Evolutionary conservation across 2,888 invertebrate genomes (phyloP), one percentile per base, ranked within the genome.

Genomic region (Cybosia mesomella): DNA sequence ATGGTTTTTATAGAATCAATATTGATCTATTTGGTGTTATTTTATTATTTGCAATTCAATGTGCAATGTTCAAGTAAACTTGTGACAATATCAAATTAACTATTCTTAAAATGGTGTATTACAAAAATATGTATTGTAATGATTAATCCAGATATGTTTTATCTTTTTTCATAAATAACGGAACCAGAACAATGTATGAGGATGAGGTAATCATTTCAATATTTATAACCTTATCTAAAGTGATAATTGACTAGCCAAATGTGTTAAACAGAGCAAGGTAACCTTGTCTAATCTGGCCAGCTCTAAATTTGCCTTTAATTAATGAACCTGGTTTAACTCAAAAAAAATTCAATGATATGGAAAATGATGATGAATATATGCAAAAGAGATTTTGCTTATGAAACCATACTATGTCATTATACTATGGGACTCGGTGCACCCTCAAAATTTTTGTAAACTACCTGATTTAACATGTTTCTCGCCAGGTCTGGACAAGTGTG

Each of bases 301-400:
- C 49, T 49, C 8, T 49, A 49, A 49, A 49, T 49, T 49, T 49
- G 55, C 39, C n/a, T 22, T 32, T 15, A 60, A 24, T 10, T 53
- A 62, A 65, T 57, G 65, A 73, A 65, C 49, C n/a, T 49, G 49
- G 49, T 49, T 49, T 9, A 8, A 18, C 5, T n/a, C 9, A 0
- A 49, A n/a, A 28, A 43, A n/a, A 49, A n/a, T 49, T 9, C 43
- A 43, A 39, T 39, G 39, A 39, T 39, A 39, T 15, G 10, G n/a
- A n/a, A n/a, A n/a, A n/a, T n/a, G n/a, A n/a, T n/a, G n/a, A n/a
- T n/a, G n/a, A n/a, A n/a, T n/a, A n/a, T n/a, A n/a, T n/a, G n/a
- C n/a, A n/a, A 5, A 11, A 18, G 5, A 43, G 15, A 2, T 39
- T 39, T 5, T 2, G 4, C 15, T 4, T 15, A 2, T 2, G 2